These are phyloP conservation scores for Eupithecia tripunctaria DNA, from an alignment of 2,888 invertebrate species.

Conservation along the genomic window DNA sequence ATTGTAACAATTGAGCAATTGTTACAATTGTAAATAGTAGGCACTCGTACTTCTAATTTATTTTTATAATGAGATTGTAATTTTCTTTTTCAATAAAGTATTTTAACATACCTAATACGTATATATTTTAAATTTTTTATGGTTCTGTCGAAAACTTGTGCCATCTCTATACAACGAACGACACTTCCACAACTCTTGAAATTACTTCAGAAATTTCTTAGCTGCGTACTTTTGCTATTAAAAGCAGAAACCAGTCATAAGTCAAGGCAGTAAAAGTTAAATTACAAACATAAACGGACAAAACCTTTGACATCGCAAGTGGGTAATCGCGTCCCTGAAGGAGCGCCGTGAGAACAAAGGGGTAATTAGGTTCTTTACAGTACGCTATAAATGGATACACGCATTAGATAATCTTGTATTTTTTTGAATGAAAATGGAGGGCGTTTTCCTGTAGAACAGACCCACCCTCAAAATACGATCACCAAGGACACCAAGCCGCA, in stretches of 20 bases:
- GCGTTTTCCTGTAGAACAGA: too few species aligned
- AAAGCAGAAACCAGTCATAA: slow-evolving; percentile 17
- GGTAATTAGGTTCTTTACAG: slow-evolving; percentile 33
- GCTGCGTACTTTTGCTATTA: slow-evolving; percentile 16
- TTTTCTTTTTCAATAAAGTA: too few species aligned
- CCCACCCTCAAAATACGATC: neutral
- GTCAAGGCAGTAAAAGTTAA: slow-evolving; percentile 24
- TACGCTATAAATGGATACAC: neutral
- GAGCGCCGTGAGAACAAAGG: slow-evolving; percentile 22
- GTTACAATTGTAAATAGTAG: too few species aligned
- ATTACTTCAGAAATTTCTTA: slow-evolving; percentile 14
- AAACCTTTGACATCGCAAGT: slow-evolving; percentile 30
- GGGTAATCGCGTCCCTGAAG: slow-evolving; percentile 24
- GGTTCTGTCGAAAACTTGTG: neutral
- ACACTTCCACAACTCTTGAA: neutral
- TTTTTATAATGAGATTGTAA: too few species aligned
- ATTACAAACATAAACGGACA: slow-evolving; percentile 24
- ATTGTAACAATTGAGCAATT: too few species aligned
- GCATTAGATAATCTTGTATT: neutral
- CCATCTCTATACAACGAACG: neutral
- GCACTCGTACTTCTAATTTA: too few species aligned
- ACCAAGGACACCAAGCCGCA: too few species aligned
- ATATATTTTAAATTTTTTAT: too few species aligned
- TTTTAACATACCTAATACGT: too few species aligned
- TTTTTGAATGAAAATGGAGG: neutral